phyloP scores from a whole-genome alignment of 2,797 vertebrate species.

The Pseudochromis fuscus region DNA sequence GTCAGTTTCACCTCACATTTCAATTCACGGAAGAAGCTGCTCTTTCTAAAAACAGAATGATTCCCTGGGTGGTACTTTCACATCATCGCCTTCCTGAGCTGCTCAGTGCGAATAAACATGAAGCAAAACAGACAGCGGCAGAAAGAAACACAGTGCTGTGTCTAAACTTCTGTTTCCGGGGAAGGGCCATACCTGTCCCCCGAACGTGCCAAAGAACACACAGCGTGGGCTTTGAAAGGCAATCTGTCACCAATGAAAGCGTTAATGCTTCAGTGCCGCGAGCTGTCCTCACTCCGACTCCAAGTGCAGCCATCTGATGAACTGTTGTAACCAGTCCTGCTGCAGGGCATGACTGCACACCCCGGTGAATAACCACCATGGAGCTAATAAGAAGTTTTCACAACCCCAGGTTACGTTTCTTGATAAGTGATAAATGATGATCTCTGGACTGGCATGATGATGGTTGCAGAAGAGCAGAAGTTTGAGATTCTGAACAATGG shows the following conservation, averaged over 20 bases:
- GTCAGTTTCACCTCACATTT: constrained; percentile 54
- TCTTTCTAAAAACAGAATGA: constrained; percentile 69
- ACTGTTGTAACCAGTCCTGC: constrained; percentile 59
- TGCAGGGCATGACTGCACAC: constrained; percentile 68
- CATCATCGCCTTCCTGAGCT: constrained; percentile 54
- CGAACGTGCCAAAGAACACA: constrained; percentile 73
- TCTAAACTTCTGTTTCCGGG: constrained; percentile 69
- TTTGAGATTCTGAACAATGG: constrained; percentile 1
- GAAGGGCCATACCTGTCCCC: constrained; percentile 66
- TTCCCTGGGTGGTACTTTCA: constrained; percentile 59
- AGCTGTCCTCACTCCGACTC: constrained; percentile 41
- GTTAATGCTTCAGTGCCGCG: constrained; percentile 34
- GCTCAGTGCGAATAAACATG: constrained; percentile 39
- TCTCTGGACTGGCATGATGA: constrained; percentile 20
- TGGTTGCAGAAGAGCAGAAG: neutral
- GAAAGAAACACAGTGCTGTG: constrained; percentile 65
- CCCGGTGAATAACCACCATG: constrained; percentile 37
- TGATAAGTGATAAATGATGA: constrained; percentile 46
- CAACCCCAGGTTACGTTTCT: constrained; percentile 60
- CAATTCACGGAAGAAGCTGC: constrained; percentile 72
- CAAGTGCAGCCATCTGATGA: constrained; percentile 37
- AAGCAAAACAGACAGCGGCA: constrained; percentile 58
- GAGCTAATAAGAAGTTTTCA: constrained; percentile 58
- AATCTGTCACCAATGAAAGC: constrained; percentile 61
- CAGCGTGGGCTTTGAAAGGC: constrained; percentile 50